Conservation (phyloP, 2,113 vertebrate genomes). For the Nannobrachium achirus region DNA sequence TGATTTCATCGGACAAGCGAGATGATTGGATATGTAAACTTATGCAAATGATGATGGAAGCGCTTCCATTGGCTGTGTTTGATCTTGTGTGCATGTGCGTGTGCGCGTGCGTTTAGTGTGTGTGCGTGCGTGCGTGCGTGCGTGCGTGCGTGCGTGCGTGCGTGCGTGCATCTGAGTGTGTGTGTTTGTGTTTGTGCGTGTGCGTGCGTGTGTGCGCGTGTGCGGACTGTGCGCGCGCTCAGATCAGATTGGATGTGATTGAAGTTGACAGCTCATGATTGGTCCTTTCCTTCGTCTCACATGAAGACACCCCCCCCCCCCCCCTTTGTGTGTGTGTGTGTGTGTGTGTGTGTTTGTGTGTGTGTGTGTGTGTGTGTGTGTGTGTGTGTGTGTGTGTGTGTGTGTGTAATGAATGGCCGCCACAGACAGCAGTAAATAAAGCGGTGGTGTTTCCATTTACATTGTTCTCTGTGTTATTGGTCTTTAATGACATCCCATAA, state of each 20-base stretch:
- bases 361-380: not conserved
- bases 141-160: constrained; percentile 15
- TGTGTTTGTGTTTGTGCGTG: constrained; percentile 19
- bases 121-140: constrained; percentile 9
- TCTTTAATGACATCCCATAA: constrained; percentile 24
- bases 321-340: not conserved
- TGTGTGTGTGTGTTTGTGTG: not conserved
- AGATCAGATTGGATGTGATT: constrained; percentile 32
- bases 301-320: not conserved
- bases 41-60: no score
- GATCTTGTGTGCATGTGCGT: constrained; percentile 2
- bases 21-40: no score
- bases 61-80: not conserved
- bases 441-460: not conserved
- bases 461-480: not conserved
- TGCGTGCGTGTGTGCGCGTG: constrained; percentile 28
- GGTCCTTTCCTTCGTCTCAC: constrained; percentile 1
- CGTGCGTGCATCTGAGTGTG: constrained; percentile 19
- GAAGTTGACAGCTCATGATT: constrained; percentile 31
- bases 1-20: no score
- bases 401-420: not conserved
- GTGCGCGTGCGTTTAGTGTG: not conserved
- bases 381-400: not conserved
- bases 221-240: constrained; percentile 19
- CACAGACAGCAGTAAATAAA: no score